phyloP scores from a whole-genome alignment of 2,797 vertebrate species.

The Alcedo atthis region DNA sequence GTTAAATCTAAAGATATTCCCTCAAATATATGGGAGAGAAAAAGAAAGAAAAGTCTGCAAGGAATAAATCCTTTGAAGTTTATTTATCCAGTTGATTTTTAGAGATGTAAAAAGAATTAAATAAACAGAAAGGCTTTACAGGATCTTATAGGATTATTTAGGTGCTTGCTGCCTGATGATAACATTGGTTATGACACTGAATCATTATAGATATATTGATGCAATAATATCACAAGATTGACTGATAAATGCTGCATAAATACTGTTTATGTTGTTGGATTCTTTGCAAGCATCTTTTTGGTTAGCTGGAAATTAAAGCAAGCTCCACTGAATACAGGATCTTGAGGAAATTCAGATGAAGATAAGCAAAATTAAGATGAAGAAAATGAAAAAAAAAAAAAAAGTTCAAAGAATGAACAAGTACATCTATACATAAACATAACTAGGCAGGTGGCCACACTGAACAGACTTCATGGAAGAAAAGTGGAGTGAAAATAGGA shows the following conservation, averaged over 20 bases:
- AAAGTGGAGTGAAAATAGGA: constrained; percentile 57
- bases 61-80: constrained; percentile 1
- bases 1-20: constrained; percentile 20
- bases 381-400: constrained; percentile 36
- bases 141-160: constrained; percentile 58
- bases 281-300: constrained; percentile 45
- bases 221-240: constrained; percentile 54
- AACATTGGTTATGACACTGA: constrained; percentile 50
- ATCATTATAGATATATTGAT: constrained; percentile 38
- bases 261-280: constrained; percentile 9
- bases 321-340: neutral
- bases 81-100: constrained; percentile 1
- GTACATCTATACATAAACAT: neutral
- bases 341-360: constrained; percentile 12
- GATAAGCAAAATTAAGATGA: neutral
- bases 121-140: constrained; percentile 37
- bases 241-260: constrained; percentile 37
- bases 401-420: constrained; percentile 36
- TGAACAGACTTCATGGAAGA: constrained; percentile 24
- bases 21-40: neutral
- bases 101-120: constrained; percentile 25
- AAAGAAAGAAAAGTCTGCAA: neutral
- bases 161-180: constrained; percentile 16
- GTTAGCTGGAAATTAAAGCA: constrained; percentile 42
- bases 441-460: neutral